Evolutionary conservation across 2,888 invertebrate species (phyloP).

Genomic region (Augiades crinisus): DNA sequence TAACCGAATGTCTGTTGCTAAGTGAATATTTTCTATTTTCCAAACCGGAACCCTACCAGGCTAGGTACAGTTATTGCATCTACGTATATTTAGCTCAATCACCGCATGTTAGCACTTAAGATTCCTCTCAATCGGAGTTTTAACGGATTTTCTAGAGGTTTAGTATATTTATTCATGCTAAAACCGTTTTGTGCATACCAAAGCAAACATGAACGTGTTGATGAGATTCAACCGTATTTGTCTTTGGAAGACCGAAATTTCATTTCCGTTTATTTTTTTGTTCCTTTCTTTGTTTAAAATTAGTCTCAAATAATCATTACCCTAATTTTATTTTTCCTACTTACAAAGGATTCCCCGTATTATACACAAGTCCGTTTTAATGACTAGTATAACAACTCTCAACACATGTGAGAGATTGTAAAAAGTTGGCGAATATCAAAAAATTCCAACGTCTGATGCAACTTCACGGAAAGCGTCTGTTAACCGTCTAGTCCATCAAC

Average conservation of each 20-base stretch:
- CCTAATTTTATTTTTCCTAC: no score
- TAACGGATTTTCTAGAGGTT: not conserved
- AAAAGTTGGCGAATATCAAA: not conserved
- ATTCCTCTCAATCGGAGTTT: not conserved
- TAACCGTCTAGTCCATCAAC: not conserved
- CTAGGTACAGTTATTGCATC: not conserved
- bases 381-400: no score
- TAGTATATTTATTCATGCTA: not conserved
- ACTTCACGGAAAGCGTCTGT: not conserved
- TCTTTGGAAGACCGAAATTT: no score
- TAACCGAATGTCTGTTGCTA: conserved; percentile 40
- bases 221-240: no score
- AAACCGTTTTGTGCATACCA: no score
- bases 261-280: no score
- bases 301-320: no score
- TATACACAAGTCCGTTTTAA: no score
- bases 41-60: not conserved
- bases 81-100: not conserved
- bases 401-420: not conserved
- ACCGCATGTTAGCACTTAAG: not conserved
- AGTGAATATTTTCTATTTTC: conserved; percentile 6
- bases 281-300: no score
- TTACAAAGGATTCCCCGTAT: no score
- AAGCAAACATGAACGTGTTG: no score
- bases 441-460: not conserved